These are phyloP conservation scores for Acanthornis magna DNA, from an alignment of 2,797 vertebrate genomes.

Conservation along the genomic window DNA sequence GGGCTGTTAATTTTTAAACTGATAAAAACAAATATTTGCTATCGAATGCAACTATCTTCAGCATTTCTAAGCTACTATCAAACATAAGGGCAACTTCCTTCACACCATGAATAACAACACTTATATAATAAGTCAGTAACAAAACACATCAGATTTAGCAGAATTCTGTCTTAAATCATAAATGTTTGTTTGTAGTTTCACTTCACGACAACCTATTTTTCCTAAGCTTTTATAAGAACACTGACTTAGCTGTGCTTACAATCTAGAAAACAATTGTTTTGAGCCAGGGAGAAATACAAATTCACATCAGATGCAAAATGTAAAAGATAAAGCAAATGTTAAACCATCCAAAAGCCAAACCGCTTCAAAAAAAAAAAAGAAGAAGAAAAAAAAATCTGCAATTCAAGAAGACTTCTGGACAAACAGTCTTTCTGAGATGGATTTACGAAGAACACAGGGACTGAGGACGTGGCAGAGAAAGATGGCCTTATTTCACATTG, in stretches of 20 bases:
- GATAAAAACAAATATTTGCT: not conserved
- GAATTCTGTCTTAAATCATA: not conserved
- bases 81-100: not conserved
- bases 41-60: not conserved
- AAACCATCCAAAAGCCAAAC: not conserved
- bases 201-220: not conserved
- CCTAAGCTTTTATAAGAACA: not conserved
- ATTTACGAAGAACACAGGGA: not conserved
- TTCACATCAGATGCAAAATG: not conserved
- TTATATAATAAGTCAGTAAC: not conserved
- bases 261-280: not conserved
- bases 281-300: not conserved
- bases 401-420: not conserved
- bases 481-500: not conserved
- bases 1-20: not conserved
- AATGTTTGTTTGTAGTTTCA: not conserved
- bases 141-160: not conserved
- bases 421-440: not conserved
- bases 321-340: not conserved
- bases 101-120: not conserved
- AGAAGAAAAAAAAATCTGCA: not conserved
- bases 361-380: not conserved
- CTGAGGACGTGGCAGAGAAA: rapidly evolving
- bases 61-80: not conserved
- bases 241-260: not conserved